These are phyloP conservation scores for Cirrhinus mrigala DNA, from an alignment of 2,797 vertebrate genomes.

Conservation along the genomic window DNA sequence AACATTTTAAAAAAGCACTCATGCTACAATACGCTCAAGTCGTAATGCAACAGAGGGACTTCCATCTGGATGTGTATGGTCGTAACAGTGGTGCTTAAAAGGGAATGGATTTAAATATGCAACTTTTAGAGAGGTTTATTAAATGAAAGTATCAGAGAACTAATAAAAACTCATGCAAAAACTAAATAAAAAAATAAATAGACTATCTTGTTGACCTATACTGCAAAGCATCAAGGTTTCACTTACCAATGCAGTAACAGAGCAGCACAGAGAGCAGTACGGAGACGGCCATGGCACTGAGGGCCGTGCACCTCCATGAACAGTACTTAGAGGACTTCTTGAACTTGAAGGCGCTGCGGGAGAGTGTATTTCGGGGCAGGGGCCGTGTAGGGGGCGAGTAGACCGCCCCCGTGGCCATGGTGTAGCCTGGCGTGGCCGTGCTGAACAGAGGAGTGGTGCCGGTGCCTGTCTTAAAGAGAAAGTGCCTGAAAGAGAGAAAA, in stretches of 20 bases:
- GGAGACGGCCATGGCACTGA: constrained; percentile 94
- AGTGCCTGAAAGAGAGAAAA: constrained; percentile 85
- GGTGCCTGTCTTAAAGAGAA: constrained; percentile 99
- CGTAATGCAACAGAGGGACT: too few relatives aligned
- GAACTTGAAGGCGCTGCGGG: constrained; percentile 98
- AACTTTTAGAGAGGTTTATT: too few relatives aligned
- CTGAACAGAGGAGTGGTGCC: constrained; percentile 99
- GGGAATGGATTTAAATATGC: too few relatives aligned
- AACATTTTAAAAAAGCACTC: too few relatives aligned
- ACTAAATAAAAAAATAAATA: too few relatives aligned
- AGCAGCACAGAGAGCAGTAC: constrained; percentile 94
- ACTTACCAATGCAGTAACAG: constrained; percentile 96
- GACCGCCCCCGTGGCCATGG: constrained; percentile 98
- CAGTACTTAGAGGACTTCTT: constrained; percentile 99
- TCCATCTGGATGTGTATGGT: too few relatives aligned
- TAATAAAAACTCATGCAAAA: too few relatives aligned
- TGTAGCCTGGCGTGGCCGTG: constrained; percentile 97
- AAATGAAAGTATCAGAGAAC: too few relatives aligned
- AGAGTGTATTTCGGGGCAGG: constrained; percentile 95
- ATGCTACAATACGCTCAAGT: too few relatives aligned
- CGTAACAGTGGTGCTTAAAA: too few relatives aligned
- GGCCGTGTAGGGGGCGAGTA: constrained; percentile 97
- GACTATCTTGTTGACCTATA: too few relatives aligned
- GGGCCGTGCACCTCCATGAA: constrained; percentile 98
- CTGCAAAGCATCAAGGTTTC: not conserved